Conservation (phyloP, 2,797 vertebrate species). For the Poecilia gillii region DNA sequence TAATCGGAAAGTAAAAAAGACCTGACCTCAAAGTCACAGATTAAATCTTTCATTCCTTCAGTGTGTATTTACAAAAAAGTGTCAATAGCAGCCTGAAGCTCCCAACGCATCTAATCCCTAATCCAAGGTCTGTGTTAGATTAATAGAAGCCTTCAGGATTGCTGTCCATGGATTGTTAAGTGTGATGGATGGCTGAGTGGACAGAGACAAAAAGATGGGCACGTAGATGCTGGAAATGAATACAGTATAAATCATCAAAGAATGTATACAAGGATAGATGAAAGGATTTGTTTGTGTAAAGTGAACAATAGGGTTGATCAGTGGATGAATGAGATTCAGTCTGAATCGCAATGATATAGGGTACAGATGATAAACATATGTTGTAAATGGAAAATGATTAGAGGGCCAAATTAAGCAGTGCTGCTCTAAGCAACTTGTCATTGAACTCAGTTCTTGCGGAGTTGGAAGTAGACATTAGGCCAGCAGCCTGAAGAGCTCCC, state of each 20-base stretch:
- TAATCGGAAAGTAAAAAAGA: slow-evolving; percentile 17
- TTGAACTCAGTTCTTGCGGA: slow-evolving; percentile 13
- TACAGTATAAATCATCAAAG: neutral
- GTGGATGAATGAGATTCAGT: neutral
- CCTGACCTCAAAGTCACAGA: slow-evolving; percentile 51
- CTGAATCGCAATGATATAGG: neutral
- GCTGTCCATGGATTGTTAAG: slow-evolving; percentile 21
- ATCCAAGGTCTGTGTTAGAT: slow-evolving; percentile 75
- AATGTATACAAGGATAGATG: neutral
- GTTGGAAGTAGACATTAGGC: slow-evolving; percentile 7
- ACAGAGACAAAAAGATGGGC: slow-evolving; percentile 17
- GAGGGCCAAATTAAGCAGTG: neutral
- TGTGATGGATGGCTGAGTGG: slow-evolving; percentile 16
- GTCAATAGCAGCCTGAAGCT: slow-evolving; percentile 43
- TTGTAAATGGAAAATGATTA: neutral
- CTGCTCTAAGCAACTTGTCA: neutral
- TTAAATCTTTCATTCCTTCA: slow-evolving; percentile 69
- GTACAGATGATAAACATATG: neutral
- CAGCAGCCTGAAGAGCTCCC: slow-evolving; percentile 12
- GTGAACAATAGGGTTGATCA: slow-evolving; percentile 1
- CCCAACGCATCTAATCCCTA: slow-evolving; percentile 67
- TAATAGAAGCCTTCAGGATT: slow-evolving; percentile 59
- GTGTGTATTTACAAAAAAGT: slow-evolving; percentile 53
- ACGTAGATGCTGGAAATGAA: neutral
- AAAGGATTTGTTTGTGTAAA: neutral